Conservation (phyloP, 1,140 invertebrate genomes). For the Metopolophium dirhodum region DNA sequence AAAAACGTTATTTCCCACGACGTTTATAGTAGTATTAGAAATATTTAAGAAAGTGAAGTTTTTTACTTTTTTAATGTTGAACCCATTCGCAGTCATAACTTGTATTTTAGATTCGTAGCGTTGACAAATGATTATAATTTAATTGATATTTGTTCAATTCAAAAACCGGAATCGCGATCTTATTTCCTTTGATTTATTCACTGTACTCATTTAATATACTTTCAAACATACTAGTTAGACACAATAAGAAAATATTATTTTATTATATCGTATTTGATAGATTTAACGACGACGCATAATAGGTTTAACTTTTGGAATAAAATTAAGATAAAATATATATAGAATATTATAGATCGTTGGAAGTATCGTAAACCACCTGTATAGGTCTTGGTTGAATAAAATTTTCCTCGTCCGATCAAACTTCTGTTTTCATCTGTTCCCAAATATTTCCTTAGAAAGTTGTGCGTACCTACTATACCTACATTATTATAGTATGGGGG, state of each 20-base stretch:
- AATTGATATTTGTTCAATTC: conserved; percentile 22
- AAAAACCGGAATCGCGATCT: neutral
- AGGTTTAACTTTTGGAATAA: neutral
- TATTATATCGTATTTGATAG: neutral
- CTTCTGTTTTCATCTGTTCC: neutral
- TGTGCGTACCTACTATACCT: neutral
- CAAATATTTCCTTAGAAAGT: neutral
- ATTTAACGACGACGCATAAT: neutral
- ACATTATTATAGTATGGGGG: neutral
- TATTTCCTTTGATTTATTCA: neutral
- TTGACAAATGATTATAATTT: conserved; percentile 10
- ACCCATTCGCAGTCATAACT: neutral
- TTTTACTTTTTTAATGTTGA: neutral
- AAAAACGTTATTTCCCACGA: neutral
- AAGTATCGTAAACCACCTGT: neutral
- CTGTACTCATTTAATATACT: conserved; percentile 2
- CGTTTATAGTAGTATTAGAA: neutral
- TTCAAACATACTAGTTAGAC: neutral
- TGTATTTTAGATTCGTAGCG: neutral
- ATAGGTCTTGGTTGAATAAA: neutral
- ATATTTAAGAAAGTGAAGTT: neutral
- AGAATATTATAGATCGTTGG: too few species aligned
- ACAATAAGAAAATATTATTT: neutral
- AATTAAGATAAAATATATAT: neutral
- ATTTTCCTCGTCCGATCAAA: neutral